Conservation (phyloP, 92 coral and sea anemone species). For the Montipora capitata region DNA sequence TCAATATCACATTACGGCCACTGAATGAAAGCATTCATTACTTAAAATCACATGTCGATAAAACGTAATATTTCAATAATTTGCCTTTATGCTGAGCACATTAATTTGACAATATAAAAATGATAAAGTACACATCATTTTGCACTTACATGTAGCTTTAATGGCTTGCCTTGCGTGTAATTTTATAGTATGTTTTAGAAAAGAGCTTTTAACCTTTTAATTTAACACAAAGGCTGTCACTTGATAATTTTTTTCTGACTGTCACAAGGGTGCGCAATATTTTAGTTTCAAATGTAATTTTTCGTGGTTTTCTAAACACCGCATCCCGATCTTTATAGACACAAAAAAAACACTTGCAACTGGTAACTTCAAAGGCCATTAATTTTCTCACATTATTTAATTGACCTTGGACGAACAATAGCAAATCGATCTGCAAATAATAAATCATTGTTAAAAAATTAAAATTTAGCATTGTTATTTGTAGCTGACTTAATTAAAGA, state of each 20-base stretch:
- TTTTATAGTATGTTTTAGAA: conserved; percentile 1
- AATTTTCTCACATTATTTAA: too few species aligned
- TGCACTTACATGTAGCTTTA: too few species aligned
- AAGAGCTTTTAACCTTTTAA: background rate
- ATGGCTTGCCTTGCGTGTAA: background rate
- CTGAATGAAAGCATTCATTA: background rate
- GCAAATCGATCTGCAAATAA: background rate
- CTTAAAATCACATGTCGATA: background rate
- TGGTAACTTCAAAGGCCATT: too few species aligned
- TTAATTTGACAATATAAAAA: too few species aligned
- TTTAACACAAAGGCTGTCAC: background rate
- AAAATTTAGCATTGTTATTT: too few species aligned
- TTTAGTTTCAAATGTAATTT: conserved; percentile 1
- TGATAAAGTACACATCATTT: too few species aligned
- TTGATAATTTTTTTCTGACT: background rate
- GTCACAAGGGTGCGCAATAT: background rate
- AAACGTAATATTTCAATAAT: background rate
- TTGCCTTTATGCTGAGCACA: too few species aligned
- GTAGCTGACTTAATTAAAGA: too few species aligned
- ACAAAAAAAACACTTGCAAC: too few species aligned
- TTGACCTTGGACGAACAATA: conserved; percentile 21
- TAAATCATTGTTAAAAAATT: background rate
- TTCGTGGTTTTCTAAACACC: too few species aligned
- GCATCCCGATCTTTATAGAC: too few species aligned
- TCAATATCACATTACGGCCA: conserved; percentile 7